These are phyloP conservation scores for Cotesia chilonis DNA, from an alignment of 1,140 invertebrate genomes.

Conservation along the genomic window DNA sequence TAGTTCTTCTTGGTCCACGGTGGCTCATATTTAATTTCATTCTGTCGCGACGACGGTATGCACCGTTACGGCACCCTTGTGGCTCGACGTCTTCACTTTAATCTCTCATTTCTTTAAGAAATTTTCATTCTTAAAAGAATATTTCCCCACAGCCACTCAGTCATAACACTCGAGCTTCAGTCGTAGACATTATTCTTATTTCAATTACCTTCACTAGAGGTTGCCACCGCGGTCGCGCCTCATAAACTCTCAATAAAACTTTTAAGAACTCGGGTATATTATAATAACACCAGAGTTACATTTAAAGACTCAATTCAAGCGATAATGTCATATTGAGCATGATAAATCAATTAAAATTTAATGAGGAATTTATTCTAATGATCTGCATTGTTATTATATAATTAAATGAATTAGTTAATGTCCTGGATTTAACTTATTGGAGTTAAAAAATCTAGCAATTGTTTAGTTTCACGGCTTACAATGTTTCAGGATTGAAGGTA, in stretches of 20 bases:
- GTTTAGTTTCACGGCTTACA: too few species aligned
- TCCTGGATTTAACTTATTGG: too few species aligned
- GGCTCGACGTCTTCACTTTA: constrained; percentile 57
- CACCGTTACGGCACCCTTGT: constrained; percentile 45
- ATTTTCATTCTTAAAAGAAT: constrained; percentile 39
- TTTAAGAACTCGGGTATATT: neutral
- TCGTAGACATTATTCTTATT: constrained; percentile 24
- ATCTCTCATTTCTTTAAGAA: constrained; percentile 56
- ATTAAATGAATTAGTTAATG: too few species aligned
- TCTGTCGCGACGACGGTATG: constrained; percentile 41
- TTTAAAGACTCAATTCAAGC: constrained; percentile 17
- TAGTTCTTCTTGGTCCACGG: constrained; percentile 2
- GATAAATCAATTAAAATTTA: constrained; percentile 29
- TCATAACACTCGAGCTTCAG: neutral
- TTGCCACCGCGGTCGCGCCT: constrained; percentile 20
- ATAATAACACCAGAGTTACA: neutral
- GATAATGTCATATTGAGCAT: constrained; percentile 19
- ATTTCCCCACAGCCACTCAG: too few species aligned
- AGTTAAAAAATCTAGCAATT: too few species aligned
- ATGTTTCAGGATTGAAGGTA: too few species aligned
- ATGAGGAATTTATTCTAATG: constrained; percentile 28
- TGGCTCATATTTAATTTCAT: constrained; percentile 19
- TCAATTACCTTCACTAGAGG: constrained; percentile 11
- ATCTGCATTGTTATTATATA: constrained; percentile 7
- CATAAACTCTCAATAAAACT: constrained; percentile 11